Evolutionary conservation across 2,797 vertebrate species (phyloP), one percentile per base, ranked within the genome.

Genomic region (Tympanoctomys barrerae): DNA sequence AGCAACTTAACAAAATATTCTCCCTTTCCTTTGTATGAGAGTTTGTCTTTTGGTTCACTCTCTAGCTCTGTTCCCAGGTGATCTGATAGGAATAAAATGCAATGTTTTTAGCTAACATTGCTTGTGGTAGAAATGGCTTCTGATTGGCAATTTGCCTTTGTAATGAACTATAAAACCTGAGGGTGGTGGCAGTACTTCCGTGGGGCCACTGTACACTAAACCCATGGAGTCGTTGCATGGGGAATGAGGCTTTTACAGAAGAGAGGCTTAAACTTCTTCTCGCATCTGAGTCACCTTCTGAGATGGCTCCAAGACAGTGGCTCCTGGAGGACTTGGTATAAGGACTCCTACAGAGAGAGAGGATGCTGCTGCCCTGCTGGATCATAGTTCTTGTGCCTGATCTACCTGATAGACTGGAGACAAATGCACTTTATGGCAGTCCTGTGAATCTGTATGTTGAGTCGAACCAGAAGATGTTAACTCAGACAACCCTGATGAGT

Each of bases 31-130:
- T 46, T 85, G 39, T n/a, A n/a, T 71, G 39, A 94, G 21, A 94
- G 94, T 90, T 71, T 90, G 73, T 81, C 28, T 71, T 95, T 95
- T 78, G 90, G 33, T 82, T 95, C 81, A 75, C 52, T 78, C 42
- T 85, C 81, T 73, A 89, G 42, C 87, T 91, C 78, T 92, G 33
- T 90, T 91, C 70, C 59, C 57, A 92, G 49, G 86, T 89, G 92
- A 94, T 93, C 28, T 52, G 42, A 80, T 80, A 86, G 46, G 28
- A 95, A 59, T 88, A 70, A 92, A 92, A 86, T 39, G 22, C 61
- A 87, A 16, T 89, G 21, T 92, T 91, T 96, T 83, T 79, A 90
- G 66, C 36, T 83, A 82, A 62, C 14, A 64, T 83, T 89, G 14
- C 28, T 89, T 87, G n/a, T 71, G 18, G 46, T 90, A 46, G 26